phyloP scores from a whole-genome alignment of 2,888 invertebrate species.

The Microctonus aethiopoides region DNA sequence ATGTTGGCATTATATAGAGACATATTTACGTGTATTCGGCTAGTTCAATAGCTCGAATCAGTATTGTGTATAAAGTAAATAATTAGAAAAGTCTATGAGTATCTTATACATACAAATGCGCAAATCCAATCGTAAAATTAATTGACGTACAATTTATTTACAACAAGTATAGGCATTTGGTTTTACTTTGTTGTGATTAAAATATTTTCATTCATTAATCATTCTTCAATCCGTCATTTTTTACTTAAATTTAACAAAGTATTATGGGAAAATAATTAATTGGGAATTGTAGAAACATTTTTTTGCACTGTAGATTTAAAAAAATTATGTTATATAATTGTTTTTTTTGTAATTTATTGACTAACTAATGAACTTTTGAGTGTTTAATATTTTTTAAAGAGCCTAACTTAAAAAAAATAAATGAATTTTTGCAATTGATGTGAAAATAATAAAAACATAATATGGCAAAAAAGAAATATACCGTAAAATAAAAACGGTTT shows the following conservation, averaged over 20 bases:
- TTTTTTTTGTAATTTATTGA: not conserved
- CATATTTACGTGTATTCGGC: not conserved
- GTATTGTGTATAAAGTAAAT: not conserved
- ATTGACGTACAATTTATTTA: too few relatives aligned
- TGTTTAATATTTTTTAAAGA: not conserved
- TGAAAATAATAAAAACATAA: too few relatives aligned
- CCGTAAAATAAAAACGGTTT: not conserved
- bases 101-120: not conserved
- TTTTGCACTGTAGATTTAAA: not conserved
- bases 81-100: not conserved
- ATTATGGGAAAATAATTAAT: not conserved
- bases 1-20: not conserved
- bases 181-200: too few relatives aligned
- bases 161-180: too few relatives aligned
- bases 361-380: not conserved
- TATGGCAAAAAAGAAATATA: not conserved
- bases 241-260: not conserved
- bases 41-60: not conserved
- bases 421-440: not conserved
- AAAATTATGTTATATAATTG: slow-evolving; percentile 1
- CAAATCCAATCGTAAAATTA: not conserved
- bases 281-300: slow-evolving; percentile 18
- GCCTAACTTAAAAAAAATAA: not conserved
- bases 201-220: too few relatives aligned
- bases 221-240: not conserved